phyloP scores from a whole-genome alignment of 37 sponge, comb jelly and placozoan genomes.

The Theonella swinhoei region DNA sequence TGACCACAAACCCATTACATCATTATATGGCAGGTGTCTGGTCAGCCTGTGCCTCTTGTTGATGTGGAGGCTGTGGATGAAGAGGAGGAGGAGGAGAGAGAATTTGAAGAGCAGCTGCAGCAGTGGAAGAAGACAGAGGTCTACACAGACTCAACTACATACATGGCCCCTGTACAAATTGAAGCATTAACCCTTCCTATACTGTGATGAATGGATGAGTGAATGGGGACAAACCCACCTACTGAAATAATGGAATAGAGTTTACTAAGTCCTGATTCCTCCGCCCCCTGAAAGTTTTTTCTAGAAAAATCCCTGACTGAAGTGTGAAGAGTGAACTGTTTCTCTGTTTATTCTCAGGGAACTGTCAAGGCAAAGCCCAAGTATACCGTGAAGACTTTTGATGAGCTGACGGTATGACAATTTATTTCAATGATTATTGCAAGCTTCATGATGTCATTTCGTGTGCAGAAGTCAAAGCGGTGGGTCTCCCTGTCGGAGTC shows the following conservation, averaged over 20 bases:
- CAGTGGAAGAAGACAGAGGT: constrained; percentile 77
- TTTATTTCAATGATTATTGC: background rate
- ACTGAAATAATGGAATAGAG: no score
- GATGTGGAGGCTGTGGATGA: constrained; percentile 56
- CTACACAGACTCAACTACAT: no score
- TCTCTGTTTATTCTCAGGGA: background rate
- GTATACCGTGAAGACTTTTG: constrained; percentile 85
- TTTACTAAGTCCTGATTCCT: background rate
- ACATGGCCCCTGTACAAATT: no score
- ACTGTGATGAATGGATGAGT: no score
- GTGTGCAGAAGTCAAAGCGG: constrained; percentile 1
- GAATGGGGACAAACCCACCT: no score
- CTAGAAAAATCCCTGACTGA: no score
- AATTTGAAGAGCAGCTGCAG: constrained; percentile 53
- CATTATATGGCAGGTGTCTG: background rate
- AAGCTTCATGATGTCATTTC: no score
- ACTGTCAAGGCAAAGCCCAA: constrained; percentile 70
- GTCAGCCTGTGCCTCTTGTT: background rate
- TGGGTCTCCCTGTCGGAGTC: background rate
- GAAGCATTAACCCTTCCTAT: no score
- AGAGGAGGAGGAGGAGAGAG: constrained; percentile 68
- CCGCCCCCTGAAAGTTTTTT: no score
- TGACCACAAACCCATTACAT: no score
- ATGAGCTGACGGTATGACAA: constrained; percentile 70
- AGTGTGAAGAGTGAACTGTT: no score